Evolutionary conservation across 2,888 invertebrate species (phyloP), one percentile per base, ranked within the genome.

Genomic region (Chalcosyrphus nemorum): DNA sequence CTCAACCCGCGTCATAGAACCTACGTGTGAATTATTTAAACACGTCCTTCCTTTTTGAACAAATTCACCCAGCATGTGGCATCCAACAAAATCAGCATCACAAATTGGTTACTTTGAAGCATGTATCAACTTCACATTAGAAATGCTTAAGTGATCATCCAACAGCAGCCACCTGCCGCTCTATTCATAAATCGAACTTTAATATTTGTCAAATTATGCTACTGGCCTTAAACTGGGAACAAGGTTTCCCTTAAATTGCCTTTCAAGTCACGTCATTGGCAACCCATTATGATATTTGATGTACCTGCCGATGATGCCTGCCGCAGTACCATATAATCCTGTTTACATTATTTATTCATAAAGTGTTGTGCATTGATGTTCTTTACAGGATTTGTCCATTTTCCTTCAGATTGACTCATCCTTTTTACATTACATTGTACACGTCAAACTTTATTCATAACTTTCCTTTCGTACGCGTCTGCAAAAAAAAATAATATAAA

Each of bases 261-360:
- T 63, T 71, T 57, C 72, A 59, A 65, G 71, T 78, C 78, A 78
- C 78, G 78, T 78, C 50, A 50, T 29, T 41, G n/a, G 38, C 72
- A 17, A 72, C 56, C 56, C 71, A 72, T 78, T 78, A 65, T 72
- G 78, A 78, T 72, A 65, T 78, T 72, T 78, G 71, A 78, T 65
- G 78, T 72, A 72, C 71, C 78, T 57, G 65, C 45, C 71, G 41
- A 29, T 68, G 9, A 43, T 54, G 54, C 43, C n/a, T 65, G 17
- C 57, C 71, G 57, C 63, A 59, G 57, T 65, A 50, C 50, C 57
- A 72, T 78, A 50, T 72, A 56, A 65, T 65, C 65, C 63, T 72
- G 50, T n/a, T 71, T 47, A 32, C 56, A 72, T 80, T 80, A 80
- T 66, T 71, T 72, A 74, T 80, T 80, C 80, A 80, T 80, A 66